Percentiles rank a stretch among this genome's conserved stretches.
These are phyloP conservation scores for Sesamia inferens DNA, from an alignment of 2,888 invertebrate species.

Conservation along the genomic window DNA sequence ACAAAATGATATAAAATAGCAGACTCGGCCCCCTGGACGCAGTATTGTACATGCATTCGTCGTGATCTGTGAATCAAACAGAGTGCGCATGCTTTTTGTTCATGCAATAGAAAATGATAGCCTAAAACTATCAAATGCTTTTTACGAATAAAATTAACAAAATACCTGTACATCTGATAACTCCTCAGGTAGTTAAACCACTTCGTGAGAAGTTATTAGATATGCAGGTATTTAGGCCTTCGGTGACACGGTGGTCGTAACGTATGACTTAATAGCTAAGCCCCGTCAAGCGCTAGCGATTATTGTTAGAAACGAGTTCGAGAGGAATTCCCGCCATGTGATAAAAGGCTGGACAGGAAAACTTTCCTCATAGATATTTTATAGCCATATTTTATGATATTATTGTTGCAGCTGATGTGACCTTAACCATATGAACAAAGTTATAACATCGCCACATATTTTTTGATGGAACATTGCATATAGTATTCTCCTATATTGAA, in stretches of 20 bases:
- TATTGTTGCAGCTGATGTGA: slow-evolving; percentile 5
- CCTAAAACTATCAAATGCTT: too few relatives aligned
- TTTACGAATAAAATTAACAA: not conserved
- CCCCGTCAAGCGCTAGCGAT: not conserved
- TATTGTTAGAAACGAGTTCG: slow-evolving; percentile 21
- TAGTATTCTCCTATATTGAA: not conserved
- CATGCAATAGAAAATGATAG: too few relatives aligned
- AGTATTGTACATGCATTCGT: too few relatives aligned
- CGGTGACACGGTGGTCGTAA: slow-evolving; percentile 4
- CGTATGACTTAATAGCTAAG: not conserved
- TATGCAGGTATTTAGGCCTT: not conserved
- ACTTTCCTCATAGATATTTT: slow-evolving; percentile 15
- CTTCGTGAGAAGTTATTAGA: too few relatives aligned
- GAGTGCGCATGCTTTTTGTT: too few relatives aligned
- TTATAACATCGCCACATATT: not conserved
- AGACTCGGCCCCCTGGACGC: too few relatives aligned
- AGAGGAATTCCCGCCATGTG: slow-evolving; percentile 29
- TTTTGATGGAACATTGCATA: not conserved
- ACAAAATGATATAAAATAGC: too few relatives aligned
- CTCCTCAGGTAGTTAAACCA: not conserved
- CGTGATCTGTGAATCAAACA: too few relatives aligned
- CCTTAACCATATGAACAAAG: slow-evolving; percentile 19
- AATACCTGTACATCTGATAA: not conserved
- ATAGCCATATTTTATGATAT: not conserved
- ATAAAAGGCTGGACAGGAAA: slow-evolving; percentile 28